Evolutionary conservation across 2,113 vertebrate species (phyloP).

Genomic region (Prionailurus viverrinus): DNA sequence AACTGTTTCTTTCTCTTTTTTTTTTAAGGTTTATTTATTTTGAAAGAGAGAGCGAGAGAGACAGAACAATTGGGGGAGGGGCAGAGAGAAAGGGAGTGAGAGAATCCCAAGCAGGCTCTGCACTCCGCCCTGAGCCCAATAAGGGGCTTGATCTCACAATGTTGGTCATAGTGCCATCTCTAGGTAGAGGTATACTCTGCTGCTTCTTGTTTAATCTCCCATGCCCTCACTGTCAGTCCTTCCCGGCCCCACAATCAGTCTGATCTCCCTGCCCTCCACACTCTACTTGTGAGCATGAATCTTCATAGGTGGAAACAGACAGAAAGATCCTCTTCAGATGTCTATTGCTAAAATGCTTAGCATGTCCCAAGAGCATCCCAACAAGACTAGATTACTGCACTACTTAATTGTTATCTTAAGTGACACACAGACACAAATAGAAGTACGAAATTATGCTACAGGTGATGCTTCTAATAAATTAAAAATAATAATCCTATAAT

Average conservation of each 20-base stretch:
- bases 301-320: not conserved
- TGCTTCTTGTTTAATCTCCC: not conserved
- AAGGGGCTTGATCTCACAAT: too few species aligned
- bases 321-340: not conserved
- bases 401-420: not conserved
- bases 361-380: not conserved
- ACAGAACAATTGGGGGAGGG: too few species aligned
- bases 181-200: not conserved
- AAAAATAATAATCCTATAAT: not conserved
- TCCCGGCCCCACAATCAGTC: not conserved
- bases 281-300: not conserved
- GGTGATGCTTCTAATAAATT: not conserved
- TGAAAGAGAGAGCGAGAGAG: too few species aligned
- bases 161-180: not conserved
- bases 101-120: too few species aligned
- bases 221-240: not conserved
- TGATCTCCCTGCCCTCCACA: not conserved
- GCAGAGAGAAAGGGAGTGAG: too few species aligned
- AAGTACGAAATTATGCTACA: conserved; percentile 1
- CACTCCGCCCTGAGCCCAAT: too few species aligned
- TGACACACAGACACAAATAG: not conserved
- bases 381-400: not conserved
- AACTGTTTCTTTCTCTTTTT: not conserved
- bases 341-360: not conserved
- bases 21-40: too few species aligned